Evolutionary conservation across 1,140 invertebrate genomes (phyloP).

Genomic region (Maniola jurtina): DNA sequence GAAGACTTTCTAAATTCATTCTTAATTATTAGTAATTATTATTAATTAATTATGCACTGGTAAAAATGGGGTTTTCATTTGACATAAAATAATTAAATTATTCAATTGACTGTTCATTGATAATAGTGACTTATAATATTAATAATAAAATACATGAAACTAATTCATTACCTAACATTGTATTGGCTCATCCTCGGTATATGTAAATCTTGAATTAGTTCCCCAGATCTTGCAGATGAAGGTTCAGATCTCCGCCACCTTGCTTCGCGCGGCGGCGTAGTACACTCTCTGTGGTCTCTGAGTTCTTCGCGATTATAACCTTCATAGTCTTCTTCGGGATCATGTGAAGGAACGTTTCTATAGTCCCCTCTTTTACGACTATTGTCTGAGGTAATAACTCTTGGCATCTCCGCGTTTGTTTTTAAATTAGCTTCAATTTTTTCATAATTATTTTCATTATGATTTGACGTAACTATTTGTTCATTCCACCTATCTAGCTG

Average conservation of each 20-base stretch:
- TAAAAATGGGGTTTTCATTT: too few species aligned
- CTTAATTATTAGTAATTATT: too few species aligned
- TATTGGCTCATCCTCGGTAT: conserved; percentile 80
- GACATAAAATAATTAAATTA: too few species aligned
- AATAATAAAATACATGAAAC: too few species aligned
- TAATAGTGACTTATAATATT: too few species aligned
- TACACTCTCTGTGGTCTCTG: conserved; percentile 51
- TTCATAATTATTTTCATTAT: conserved; percentile 84
- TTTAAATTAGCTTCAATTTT: conserved; percentile 86
- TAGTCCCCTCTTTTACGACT: conserved; percentile 83
- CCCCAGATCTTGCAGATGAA: conserved; percentile 39
- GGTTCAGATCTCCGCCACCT: conserved; percentile 58
- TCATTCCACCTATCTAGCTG: conserved; percentile 74
- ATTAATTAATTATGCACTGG: too few species aligned
- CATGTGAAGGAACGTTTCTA: conserved; percentile 83
- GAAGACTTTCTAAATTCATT: too few species aligned
- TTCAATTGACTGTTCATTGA: too few species aligned
- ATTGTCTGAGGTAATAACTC: conserved; percentile 50
- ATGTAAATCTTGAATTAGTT: conserved; percentile 78
- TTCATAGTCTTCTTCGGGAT: conserved; percentile 81
- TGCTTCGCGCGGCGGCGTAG: conserved; percentile 53
- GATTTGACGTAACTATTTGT: conserved; percentile 80
- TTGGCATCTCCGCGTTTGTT: conserved; percentile 66
- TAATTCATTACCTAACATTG: conserved; percentile 56
- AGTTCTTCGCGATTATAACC: conserved; percentile 58